Conservation (phyloP, 2,797 vertebrate species). For the Saxicola maurus region DNA sequence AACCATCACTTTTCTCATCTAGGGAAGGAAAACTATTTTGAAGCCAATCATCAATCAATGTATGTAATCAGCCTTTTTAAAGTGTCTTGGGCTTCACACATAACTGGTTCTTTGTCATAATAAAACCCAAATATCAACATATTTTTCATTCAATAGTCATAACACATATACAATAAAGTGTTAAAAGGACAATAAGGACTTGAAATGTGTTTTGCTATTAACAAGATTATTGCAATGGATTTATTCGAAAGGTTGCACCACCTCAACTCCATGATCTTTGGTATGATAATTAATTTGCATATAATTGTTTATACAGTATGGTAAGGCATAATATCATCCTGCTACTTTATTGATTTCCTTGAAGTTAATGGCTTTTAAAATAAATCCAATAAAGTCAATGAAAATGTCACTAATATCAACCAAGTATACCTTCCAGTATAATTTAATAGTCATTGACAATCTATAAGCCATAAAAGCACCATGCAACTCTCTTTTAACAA, state of each 20-base stretch:
- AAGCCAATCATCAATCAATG: conserved; percentile 76
- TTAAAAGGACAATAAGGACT: conserved; percentile 53
- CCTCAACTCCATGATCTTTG: conserved; percentile 57
- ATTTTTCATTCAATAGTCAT: conserved; percentile 37
- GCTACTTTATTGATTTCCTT: conserved; percentile 57
- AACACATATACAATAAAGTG: conserved; percentile 4
- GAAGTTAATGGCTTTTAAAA: conserved; percentile 66
- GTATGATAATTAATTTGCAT: conserved; percentile 67
- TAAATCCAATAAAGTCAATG: conserved; percentile 64
- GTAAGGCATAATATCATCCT: conserved; percentile 26
- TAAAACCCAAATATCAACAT: conserved; percentile 52
- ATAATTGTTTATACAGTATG: conserved; percentile 67
- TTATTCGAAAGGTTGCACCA: conserved; percentile 54
- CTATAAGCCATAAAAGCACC: conserved; percentile 51
- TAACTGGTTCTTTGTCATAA: conserved; percentile 19
- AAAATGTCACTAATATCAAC: conserved; percentile 62
- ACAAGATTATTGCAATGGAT: conserved; percentile 51
- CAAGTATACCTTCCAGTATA: conserved; percentile 35
- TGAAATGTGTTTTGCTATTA: conserved; percentile 56
- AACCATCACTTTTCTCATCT: conserved; percentile 62
- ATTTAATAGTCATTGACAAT: conserved; percentile 47
- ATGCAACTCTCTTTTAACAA: conserved; percentile 46
- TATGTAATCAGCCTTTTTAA: conserved; percentile 66
- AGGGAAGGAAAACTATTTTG: conserved; percentile 66
- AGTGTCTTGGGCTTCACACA: conserved; percentile 36